Evolutionary conservation across 2,888 invertebrate genomes (phyloP).

Genomic region (Trichacis sp.): DNA sequence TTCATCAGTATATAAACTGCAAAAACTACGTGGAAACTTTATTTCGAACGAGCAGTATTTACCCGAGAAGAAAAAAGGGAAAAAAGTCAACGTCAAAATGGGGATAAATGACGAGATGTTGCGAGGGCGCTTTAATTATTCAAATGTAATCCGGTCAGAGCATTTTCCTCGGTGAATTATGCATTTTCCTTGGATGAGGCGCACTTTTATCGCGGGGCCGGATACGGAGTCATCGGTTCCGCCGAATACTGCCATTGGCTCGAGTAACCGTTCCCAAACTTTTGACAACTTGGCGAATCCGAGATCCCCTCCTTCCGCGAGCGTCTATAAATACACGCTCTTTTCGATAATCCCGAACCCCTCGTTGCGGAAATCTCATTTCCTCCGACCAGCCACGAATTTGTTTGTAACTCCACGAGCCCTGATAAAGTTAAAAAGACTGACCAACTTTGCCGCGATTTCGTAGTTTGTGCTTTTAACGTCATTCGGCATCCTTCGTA

Average conservation of each 20-base stretch:
- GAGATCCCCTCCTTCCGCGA: conserved; percentile 14
- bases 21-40: no score
- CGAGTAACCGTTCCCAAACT: conserved; percentile 24
- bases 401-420: conserved; percentile 12
- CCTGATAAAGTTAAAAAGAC: background rate
- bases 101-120: background rate
- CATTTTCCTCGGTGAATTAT: conserved; percentile 23
- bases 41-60: background rate
- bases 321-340: conserved; percentile 16
- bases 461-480: no score
- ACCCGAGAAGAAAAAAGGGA: background rate
- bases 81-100: background rate
- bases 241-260: conserved; percentile 13
- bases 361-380: conserved; percentile 19
- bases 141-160: conserved; percentile 17
- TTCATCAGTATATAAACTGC: background rate
- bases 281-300: conserved; percentile 22
- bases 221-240: conserved; percentile 15
- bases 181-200: conserved; percentile 8
- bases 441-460: no score
- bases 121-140: conserved; percentile 18
- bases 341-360: conserved; percentile 13
- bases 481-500: no score
- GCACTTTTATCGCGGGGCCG: conserved; percentile 18
- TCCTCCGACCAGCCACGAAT: conserved; percentile 3